Percentiles rank a stretch among this genome's conserved stretches.
phyloP scores from a whole-genome alignment of 2,113 vertebrate species.

The Otocyon megalotis region DNA sequence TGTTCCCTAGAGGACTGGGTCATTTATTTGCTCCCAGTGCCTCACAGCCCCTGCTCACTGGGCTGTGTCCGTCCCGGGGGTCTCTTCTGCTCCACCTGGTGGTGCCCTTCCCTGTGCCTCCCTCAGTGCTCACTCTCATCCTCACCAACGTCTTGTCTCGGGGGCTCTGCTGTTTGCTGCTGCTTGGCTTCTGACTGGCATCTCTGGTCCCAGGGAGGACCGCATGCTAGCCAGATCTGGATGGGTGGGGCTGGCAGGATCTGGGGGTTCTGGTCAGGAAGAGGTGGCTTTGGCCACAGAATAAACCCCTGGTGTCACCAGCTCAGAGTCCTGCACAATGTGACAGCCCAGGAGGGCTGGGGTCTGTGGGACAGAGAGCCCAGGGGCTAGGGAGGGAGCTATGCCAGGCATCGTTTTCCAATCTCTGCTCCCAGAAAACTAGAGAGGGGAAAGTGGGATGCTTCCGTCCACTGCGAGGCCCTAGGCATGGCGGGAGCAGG shows the following conservation, averaged over 20 bases:
- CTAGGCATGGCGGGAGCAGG: not conserved
- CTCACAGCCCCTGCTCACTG: not conserved
- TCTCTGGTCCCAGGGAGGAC: too few relatives aligned
- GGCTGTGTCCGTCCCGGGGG: not conserved
- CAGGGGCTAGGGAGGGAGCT: fast-evolving
- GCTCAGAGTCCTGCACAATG: fast-evolving
- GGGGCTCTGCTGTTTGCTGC: not conserved
- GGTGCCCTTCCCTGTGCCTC: not conserved
- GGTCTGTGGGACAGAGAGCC: not conserved
- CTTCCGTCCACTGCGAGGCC: not conserved
- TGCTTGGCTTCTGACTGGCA: too few relatives aligned
- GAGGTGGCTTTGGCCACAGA: not conserved
- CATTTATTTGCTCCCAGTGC: too few relatives aligned
- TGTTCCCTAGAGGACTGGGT: fast-evolving
- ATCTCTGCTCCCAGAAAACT: not conserved
- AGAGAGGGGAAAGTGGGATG: not conserved
- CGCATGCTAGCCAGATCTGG: not conserved
- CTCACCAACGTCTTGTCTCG: not conserved
- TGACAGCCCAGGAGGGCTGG: not conserved
- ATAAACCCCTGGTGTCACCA: not conserved
- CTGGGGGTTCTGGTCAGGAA: not conserved
- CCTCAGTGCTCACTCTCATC: not conserved
- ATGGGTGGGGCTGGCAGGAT: not conserved
- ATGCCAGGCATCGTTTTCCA: fast-evolving
- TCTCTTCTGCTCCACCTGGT: not conserved